Percentiles rank a stretch among this genome's conserved stretches.
Evolutionary conservation across 2,797 vertebrate species (phyloP).

Genomic region (Morelia viridis): DNA sequence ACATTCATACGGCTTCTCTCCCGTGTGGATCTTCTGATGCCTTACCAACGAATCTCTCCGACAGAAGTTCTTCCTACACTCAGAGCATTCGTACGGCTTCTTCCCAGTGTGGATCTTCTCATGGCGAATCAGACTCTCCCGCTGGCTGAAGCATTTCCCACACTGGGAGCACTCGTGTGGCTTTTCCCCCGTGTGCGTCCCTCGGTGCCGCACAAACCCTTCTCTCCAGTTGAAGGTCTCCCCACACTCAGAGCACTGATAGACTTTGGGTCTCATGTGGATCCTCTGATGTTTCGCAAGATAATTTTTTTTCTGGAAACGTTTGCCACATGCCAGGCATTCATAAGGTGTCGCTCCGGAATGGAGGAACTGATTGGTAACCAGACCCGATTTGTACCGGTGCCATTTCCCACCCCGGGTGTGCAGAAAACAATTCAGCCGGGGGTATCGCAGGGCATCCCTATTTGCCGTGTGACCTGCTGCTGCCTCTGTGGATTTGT

Average conservation of each 20-base stretch:
- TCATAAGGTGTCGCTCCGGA: neutral
- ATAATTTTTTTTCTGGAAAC: slow-evolving; percentile 21
- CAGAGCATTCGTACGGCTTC: slow-evolving; percentile 9
- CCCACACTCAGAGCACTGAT: slow-evolving; percentile 39
- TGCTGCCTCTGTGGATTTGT: neutral
- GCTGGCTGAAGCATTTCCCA: slow-evolving; percentile 26
- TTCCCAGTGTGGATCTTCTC: slow-evolving; percentile 35
- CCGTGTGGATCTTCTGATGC: slow-evolving; percentile 29
- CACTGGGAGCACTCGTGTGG: neutral
- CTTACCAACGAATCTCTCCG: slow-evolving; percentile 17
- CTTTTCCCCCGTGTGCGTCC: slow-evolving; percentile 7
- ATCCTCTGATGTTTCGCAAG: slow-evolving; percentile 15
- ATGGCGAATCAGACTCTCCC: slow-evolving; percentile 21
- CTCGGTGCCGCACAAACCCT: slow-evolving; percentile 4
- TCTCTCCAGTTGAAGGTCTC: slow-evolving; percentile 24
- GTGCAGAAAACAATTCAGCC: neutral
- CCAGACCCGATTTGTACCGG: neutral
- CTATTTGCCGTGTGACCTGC: neutral
- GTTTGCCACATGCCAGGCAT: slow-evolving; percentile 12
- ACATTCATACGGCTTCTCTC: slow-evolving; percentile 28
- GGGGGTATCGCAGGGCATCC: neutral
- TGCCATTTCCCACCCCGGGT: slow-evolving; percentile 5
- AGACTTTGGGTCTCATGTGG: slow-evolving; percentile 8
- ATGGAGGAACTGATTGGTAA: neutral
- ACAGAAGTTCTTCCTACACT: slow-evolving; percentile 15